Evolutionary conservation across 2,113 vertebrate species (phyloP), one percentile per base, ranked within the genome.

Genomic region (Edolisoma coerulescens): DNA sequence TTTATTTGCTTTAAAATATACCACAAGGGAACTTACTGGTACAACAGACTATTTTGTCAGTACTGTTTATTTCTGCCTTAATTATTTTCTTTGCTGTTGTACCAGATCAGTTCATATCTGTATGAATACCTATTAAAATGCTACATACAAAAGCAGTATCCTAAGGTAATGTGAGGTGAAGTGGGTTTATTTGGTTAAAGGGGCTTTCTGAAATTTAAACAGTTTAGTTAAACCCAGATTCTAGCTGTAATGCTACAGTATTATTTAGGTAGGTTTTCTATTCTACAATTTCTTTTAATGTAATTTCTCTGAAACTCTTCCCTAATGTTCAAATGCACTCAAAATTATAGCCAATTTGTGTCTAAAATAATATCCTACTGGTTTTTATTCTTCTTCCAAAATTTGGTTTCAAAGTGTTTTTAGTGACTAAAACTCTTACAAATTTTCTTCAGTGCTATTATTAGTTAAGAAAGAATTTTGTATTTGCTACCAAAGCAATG

Each of bases 1-100:
- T 86, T 94, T 88, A 90, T 89, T 91, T 86, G 82, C 69, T 91
- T 95, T 96, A 80, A 96, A 97, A 95, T 69, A 91, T 76, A 74
- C 26, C 73, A 79, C n/a, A n/a, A 84, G 65, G 68, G 61, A 95
- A 89, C 45, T 56, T 70, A 73, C 80, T 52, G 79, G 87, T 44
- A 73, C 42, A 89, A 81, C 52, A 87, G 41, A 32, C 65, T 54
- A 10, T 70, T 95, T 75, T 93, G 69, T 85, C 78, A 94, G 85
- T 76, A 91, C 28, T 87, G 87, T 87, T 90, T 84, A 93, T 77
- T 83, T 78, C 80, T 95, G 67, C 80, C 78, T 84, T 93, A 87
- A 89, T 59, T 88, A 79, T 80, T 85, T 92, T 95, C 35, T 47
- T 89, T 86, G 94, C 68, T 95, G 86, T 90, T 89, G 84, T 93